These are phyloP conservation scores for Catagonus wagneri DNA, from an alignment of 2,113 vertebrate species.

Conservation along the genomic window DNA sequence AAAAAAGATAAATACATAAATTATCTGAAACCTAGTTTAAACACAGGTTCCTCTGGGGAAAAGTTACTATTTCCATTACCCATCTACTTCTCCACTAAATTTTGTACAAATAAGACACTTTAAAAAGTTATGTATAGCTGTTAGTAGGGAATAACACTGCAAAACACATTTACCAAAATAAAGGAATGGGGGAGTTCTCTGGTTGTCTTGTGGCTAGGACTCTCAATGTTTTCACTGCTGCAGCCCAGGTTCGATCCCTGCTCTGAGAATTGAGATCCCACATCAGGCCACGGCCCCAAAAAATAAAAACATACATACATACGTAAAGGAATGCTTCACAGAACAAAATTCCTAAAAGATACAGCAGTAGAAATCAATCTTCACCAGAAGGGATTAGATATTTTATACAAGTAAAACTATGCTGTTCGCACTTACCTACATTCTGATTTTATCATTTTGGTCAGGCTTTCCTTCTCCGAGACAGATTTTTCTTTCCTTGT, in stretches of 20 bases:
- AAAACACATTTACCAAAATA: constrained; percentile 26
- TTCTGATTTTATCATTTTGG: neutral
- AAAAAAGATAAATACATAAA: too few relatives aligned
- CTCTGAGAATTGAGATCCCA: too few relatives aligned
- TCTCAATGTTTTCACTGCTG: too few relatives aligned
- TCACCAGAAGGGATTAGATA: neutral
- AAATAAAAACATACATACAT: neutral
- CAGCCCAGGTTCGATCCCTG: too few relatives aligned
- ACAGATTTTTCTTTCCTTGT: neutral
- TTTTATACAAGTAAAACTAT: neutral
- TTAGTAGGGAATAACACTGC: neutral
- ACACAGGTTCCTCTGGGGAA: neutral
- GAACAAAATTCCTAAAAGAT: constrained; percentile 10
- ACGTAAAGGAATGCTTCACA: neutral
- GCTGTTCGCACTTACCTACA: neutral
- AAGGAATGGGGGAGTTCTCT: neutral
- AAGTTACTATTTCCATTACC: neutral
- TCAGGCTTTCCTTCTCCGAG: neutral
- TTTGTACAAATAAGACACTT: constrained; percentile 13
- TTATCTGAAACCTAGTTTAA: constrained; percentile 30
- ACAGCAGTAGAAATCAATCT: neutral
- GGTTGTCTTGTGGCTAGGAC: too few relatives aligned
- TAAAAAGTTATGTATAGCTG: neutral
- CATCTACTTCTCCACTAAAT: neutral
- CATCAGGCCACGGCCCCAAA: too few relatives aligned